These are phyloP conservation scores for Phorcus lineatus DNA, from an alignment of 2,888 invertebrate species.

Conservation along the genomic window DNA sequence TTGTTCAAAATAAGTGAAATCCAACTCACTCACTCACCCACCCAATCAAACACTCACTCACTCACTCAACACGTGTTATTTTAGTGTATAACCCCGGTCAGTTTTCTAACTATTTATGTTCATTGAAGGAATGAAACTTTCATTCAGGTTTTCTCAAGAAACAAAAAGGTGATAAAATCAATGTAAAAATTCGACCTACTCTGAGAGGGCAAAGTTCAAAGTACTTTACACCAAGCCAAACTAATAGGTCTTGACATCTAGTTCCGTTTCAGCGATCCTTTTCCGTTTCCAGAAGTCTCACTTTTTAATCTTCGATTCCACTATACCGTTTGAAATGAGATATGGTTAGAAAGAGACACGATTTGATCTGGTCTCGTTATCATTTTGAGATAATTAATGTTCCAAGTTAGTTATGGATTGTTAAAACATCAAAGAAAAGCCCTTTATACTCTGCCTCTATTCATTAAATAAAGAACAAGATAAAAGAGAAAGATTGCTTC, in stretches of 20 bases:
- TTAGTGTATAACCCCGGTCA: no score
- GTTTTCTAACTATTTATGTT: no score
- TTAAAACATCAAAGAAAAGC: background rate
- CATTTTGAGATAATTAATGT: background rate
- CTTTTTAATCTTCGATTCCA: conserved; percentile 11
- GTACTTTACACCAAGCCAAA: background rate
- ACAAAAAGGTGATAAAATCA: no score
- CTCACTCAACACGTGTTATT: no score
- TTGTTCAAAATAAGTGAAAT: no score
- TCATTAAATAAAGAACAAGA: no score
- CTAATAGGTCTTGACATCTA: background rate
- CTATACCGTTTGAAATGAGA: conserved; percentile 1
- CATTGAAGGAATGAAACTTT: no score
- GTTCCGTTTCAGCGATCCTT: conserved; percentile 1
- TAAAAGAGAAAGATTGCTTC: no score
- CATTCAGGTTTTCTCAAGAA: no score
- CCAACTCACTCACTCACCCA: no score
- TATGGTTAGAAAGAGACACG: background rate
- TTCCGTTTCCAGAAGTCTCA: background rate
- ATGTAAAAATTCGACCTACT: no score
- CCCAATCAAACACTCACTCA: no score
- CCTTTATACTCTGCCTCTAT: background rate
- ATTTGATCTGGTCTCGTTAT: background rate
- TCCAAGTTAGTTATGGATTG: background rate
- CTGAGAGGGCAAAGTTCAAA: conserved; percentile 2